Evolutionary conservation across 2,888 invertebrate species (phyloP), one percentile per base, ranked within the genome.

Genomic region (Drosophila mimetica): DNA sequence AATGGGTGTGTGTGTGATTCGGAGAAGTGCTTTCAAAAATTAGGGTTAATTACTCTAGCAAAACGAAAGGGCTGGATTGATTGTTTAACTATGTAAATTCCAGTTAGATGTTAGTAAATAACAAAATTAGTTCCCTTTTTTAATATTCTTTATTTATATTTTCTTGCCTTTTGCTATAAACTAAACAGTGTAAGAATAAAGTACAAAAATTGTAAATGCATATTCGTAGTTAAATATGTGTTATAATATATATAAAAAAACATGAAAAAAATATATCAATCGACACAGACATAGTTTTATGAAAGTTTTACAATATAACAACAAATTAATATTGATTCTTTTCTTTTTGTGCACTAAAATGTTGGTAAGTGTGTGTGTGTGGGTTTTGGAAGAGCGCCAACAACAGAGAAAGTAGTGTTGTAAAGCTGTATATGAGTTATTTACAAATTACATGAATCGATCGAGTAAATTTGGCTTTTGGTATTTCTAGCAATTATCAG

Each of bases 31-130:
- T 47, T 48, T 67, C 48, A 42, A 22, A 63, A 69, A 69, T 70
- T 65, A 44, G 34, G 51, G 22, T 51, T 59, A 79, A 82, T 80
- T 80, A 67, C 67, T 47, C 80, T 83, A 81, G 55, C 55, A 54
- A 78, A 79, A 50, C 30, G 53, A 71, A 41, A 25, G 16, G 22
- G 14, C 46, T n/a, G 48, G 34, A 34, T 11, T 37, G 73, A 70
- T 81, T 80, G 57, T 59, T 71, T 83, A 83, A 80, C 80, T 81
- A 28, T 28, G 7, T 28, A 80, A 80, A 80, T 78, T 77, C 48
- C 63, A 63, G 50, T 67, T 54, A 53, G 44, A 50, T 37, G 25
- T 65, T 44, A 37, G 44, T 48, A 41, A 54, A 16, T 57, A 69
- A 65, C 32, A 76, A 71, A 75, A 44, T 53, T 58, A 6, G 13